phyloP scores from a whole-genome alignment of 1,140 invertebrate genomes.

The Gonioctena quinquepunctata region DNA sequence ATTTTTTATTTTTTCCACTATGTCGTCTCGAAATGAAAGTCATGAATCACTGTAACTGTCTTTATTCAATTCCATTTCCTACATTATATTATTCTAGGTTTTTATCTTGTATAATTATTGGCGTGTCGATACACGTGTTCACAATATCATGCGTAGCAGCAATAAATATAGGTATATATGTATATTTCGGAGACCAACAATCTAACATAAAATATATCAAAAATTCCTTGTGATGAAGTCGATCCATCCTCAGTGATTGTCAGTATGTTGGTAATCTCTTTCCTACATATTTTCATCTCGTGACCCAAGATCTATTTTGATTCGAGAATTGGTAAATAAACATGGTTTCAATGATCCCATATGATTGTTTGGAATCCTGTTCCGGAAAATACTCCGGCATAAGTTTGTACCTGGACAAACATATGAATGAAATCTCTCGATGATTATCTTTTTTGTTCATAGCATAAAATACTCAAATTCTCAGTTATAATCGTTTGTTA shows the following conservation, averaged over 20 bases:
- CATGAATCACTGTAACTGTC: slow-evolving; percentile 15
- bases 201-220: not conserved
- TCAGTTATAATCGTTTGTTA: too few relatives aligned
- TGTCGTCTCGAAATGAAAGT: too few relatives aligned
- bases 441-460: too few relatives aligned
- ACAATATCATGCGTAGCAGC: slow-evolving; percentile 22
- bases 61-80: slow-evolving; percentile 26
- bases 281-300: not conserved
- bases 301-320: not conserved
- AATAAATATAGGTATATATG: slow-evolving; percentile 16
- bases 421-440: too few relatives aligned
- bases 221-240: not conserved
- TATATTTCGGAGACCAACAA: not conserved
- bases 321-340: too few relatives aligned
- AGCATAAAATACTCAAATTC: too few relatives aligned
- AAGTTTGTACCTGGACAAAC: too few relatives aligned
- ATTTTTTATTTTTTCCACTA: too few relatives aligned
- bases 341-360: too few relatives aligned
- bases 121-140: not conserved
- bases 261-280: not conserved
- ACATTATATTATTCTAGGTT: slow-evolving; percentile 22
- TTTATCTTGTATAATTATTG: slow-evolving; percentile 23
- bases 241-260: slow-evolving; percentile 2
- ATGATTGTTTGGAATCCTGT: too few relatives aligned
- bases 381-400: too few relatives aligned